Evolutionary conservation across 2,113 vertebrate species (phyloP).

Genomic region (Candoia aspera): DNA sequence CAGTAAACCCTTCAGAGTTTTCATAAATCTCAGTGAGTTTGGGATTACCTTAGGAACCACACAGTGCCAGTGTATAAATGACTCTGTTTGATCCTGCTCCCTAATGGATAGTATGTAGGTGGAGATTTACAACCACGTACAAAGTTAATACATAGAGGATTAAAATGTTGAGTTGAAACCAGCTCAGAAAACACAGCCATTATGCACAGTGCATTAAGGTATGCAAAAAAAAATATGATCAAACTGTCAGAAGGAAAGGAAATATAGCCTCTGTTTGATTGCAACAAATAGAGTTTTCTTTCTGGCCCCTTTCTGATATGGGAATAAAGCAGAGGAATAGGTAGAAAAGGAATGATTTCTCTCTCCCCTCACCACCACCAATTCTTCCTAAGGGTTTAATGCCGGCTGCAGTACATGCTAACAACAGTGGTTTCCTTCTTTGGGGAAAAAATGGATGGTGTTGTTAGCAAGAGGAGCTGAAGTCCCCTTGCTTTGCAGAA

Average conservation of each 20-base stretch:
- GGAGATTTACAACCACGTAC: conserved; percentile 26
- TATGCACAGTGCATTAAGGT: conserved; percentile 27
- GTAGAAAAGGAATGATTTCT: conserved; percentile 59
- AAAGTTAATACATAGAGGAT: conserved; percentile 28
- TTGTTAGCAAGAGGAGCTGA: neutral
- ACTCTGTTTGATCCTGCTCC: conserved; percentile 37
- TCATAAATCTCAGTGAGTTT: conserved; percentile 26
- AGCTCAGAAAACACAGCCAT: conserved; percentile 30
- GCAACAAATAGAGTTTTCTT: conserved; percentile 42
- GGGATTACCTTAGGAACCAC: conserved; percentile 9
- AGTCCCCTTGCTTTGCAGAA: neutral
- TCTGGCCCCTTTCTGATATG: conserved; percentile 43
- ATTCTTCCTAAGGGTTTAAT: neutral
- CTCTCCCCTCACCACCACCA: neutral
- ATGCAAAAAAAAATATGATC: conserved; percentile 56
- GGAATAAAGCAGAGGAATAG: conserved; percentile 49
- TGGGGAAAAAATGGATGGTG: neutral
- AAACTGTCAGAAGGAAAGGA: conserved; percentile 50
- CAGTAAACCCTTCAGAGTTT: neutral
- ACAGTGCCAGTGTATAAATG: conserved; percentile 24
- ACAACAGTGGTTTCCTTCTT: conserved; percentile 41
- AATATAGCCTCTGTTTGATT: conserved; percentile 31
- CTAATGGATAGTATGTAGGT: conserved; percentile 43
- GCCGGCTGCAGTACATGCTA: conserved; percentile 6
- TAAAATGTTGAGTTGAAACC: conserved; percentile 39